phyloP scores from a whole-genome alignment of 2,113 vertebrate species.

The Anas platyrhynchos region DNA sequence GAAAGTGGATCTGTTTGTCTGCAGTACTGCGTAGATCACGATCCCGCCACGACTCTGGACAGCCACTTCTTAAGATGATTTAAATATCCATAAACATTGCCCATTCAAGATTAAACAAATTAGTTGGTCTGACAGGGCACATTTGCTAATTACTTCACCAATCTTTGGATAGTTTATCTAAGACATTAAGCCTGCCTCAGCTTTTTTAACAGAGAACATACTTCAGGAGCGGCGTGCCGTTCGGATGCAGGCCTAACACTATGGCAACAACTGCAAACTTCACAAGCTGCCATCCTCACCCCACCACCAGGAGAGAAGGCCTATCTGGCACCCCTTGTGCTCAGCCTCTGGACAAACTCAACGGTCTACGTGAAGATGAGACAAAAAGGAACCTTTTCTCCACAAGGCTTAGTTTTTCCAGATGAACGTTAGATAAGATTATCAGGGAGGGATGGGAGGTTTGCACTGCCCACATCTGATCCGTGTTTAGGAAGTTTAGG shows the following conservation, averaged over 20 bases:
- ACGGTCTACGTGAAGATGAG: background rate
- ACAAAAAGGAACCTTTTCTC: background rate
- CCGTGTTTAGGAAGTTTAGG: background rate
- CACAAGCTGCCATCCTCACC: background rate
- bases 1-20: background rate
- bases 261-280: background rate
- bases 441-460: background rate
- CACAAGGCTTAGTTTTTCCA: background rate
- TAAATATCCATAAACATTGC: conserved; percentile 30
- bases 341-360: background rate
- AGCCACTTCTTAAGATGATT: conserved; percentile 36
- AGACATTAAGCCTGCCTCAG: conserved; percentile 13
- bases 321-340: background rate
- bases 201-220: background rate
- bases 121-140: background rate
- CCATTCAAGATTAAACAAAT: conserved; percentile 38
- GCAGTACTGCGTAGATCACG: background rate
- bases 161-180: background rate
- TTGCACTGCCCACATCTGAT: background rate
- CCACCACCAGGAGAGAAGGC: background rate
- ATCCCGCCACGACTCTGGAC: background rate
- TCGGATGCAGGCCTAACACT: background rate
- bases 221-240: background rate
- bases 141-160: conserved; percentile 36
- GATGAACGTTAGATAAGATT: background rate